Percentiles rank a stretch among this genome's conserved stretches.
Conservation (phyloP, 2,113 vertebrate species). For the Gymnobelideus leadbeateri region DNA sequence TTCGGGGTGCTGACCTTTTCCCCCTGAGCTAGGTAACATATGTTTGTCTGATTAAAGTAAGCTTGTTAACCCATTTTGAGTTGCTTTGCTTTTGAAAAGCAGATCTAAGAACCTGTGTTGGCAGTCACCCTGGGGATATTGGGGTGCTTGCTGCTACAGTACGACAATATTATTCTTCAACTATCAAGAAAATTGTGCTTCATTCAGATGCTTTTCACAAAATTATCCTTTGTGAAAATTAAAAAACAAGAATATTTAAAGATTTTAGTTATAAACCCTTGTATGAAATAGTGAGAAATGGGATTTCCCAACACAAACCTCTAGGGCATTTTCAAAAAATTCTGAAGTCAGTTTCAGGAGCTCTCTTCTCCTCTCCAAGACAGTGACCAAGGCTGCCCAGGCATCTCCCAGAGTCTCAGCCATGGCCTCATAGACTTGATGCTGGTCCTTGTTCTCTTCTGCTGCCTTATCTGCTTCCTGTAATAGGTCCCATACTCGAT, state of each 20-base stretch:
- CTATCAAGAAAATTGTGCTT: background rate
- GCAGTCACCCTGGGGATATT: no score
- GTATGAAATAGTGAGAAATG: background rate
- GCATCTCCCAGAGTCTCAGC: constrained; percentile 89
- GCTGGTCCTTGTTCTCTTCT: constrained; percentile 85
- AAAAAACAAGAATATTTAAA: background rate
- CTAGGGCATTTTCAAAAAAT: constrained; percentile 89
- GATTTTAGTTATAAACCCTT: background rate
- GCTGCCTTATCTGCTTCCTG: constrained; percentile 89
- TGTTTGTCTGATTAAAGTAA: no score
- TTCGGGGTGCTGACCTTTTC: no score
- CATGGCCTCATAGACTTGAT: constrained; percentile 90
- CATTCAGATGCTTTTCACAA: background rate
- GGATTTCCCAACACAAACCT: constrained; percentile 86
- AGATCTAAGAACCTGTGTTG: no score
- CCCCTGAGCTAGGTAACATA: no score
- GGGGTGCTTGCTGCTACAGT: no score
- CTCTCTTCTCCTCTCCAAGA: constrained; percentile 87
- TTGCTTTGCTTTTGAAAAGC: no score
- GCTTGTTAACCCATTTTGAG: no score
- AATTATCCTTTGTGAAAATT: constrained; percentile 10
- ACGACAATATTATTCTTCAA: constrained; percentile 41
- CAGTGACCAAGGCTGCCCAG: constrained; percentile 88
- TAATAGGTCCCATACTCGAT: constrained; percentile 87
- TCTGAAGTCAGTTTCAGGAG: constrained; percentile 88